Evolutionary conservation across 2,888 invertebrate genomes (phyloP).

Genomic region (Nomada ferruginata): DNA sequence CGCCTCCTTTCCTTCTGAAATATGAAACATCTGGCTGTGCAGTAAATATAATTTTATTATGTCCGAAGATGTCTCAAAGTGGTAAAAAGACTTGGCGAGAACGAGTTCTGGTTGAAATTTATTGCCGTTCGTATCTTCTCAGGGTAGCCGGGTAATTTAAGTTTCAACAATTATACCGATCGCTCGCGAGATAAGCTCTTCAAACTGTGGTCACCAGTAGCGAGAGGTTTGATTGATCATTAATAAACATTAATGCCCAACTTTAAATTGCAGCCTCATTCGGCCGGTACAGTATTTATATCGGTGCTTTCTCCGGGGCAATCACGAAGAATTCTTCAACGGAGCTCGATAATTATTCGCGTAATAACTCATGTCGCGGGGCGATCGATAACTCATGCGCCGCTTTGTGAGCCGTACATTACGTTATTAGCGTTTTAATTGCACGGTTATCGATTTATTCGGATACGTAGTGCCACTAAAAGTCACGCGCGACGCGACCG

Average conservation of each 20-base stretch:
- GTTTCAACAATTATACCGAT: conserved; percentile 34
- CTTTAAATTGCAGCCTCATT: conserved; percentile 47
- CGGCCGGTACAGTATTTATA: conserved; percentile 39
- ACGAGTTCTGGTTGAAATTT: conserved; percentile 11
- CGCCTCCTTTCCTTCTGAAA: conserved; percentile 12
- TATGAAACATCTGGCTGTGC: conserved; percentile 21
- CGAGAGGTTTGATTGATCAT: conserved; percentile 32
- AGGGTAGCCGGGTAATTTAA: conserved; percentile 15
- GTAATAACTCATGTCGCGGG: conserved; percentile 71
- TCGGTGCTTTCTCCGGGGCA: conserved; percentile 51
- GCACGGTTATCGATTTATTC: conserved; percentile 67
- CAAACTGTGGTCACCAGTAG: conserved; percentile 19
- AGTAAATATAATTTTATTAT: conserved; percentile 27
- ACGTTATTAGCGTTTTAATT: conserved; percentile 76
- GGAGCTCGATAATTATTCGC: conserved; percentile 71
- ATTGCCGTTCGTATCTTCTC: conserved; percentile 20
- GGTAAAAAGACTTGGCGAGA: neutral
- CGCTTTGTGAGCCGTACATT: conserved; percentile 71
- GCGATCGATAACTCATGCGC: conserved; percentile 73
- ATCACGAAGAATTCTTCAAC: conserved; percentile 54
- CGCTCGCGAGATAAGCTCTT: conserved; percentile 13
- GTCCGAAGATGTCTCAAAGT: neutral
- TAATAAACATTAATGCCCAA: conserved; percentile 59
- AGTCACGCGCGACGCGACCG: conserved; percentile 26
- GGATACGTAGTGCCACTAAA: conserved; percentile 29